Evolutionary conservation across 2,113 vertebrate genomes (phyloP).

Genomic region (Lamprologus speciosus): DNA sequence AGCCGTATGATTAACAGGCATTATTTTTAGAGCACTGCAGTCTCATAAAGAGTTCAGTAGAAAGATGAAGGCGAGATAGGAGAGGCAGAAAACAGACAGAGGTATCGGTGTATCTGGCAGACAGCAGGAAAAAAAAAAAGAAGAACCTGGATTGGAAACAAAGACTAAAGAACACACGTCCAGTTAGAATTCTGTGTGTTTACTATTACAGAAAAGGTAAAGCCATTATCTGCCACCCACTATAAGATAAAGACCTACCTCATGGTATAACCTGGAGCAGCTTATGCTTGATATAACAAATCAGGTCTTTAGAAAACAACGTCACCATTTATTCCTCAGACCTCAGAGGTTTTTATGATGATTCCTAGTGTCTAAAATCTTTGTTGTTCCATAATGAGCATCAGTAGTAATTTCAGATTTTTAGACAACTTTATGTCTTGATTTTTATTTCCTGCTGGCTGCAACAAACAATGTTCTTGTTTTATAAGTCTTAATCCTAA

Average conservation of each 20-base stretch:
- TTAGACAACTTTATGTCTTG: too few relatives aligned
- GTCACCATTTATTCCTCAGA: background rate
- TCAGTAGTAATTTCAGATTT: background rate
- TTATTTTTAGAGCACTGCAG: background rate
- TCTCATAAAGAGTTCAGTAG: background rate
- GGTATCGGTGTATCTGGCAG: background rate
- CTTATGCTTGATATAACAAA: background rate
- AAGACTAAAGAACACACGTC: background rate
- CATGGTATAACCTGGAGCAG: background rate
- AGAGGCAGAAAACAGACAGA: background rate
- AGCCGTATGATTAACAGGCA: background rate
- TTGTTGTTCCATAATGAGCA: accelerated
- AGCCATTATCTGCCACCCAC: background rate
- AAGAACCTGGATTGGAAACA: background rate
- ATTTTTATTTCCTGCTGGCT: background rate
- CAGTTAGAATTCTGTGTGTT: background rate
- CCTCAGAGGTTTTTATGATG: accelerated
- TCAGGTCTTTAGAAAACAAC: background rate
- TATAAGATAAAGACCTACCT: background rate
- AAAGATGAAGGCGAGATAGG: background rate
- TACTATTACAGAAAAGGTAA: background rate
- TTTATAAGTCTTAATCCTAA: background rate
- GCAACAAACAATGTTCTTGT: background rate
- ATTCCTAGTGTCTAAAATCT: background rate
- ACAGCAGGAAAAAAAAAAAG: background rate